These are phyloP conservation scores for Pseudotriccus pelzelni DNA, from an alignment of 2,797 vertebrate genomes.

Conservation along the genomic window DNA sequence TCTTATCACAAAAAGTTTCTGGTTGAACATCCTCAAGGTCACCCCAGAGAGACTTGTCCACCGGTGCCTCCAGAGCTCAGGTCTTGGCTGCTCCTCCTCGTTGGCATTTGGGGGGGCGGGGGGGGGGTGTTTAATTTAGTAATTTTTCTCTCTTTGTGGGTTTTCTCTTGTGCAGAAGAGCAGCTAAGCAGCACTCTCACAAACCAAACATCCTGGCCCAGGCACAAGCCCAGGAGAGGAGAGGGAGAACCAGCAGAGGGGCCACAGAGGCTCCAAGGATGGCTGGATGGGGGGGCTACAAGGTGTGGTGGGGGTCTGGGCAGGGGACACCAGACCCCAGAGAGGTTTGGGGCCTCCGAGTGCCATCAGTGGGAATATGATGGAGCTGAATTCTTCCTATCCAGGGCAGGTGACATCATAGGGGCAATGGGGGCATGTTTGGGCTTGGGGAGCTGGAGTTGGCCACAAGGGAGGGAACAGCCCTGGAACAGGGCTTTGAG, in stretches of 20 bases:
- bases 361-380: accelerated
- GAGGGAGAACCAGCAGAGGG: not conserved
- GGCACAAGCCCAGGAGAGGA: not conserved
- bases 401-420: not conserved
- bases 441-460: not conserved
- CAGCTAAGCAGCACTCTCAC: not conserved
- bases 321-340: not conserved
- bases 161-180: not conserved
- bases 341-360: not conserved
- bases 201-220: not conserved
- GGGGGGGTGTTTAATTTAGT: not conserved
- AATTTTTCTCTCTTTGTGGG: not conserved
- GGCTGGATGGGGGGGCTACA: not conserved
- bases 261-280: accelerated
- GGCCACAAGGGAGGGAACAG: not conserved
- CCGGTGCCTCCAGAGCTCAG: not conserved
- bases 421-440: not conserved
- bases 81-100: accelerated
- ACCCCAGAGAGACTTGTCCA: not conserved
- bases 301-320: not conserved
- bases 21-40: not conserved
- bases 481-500: not conserved
- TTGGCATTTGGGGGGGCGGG: not conserved
- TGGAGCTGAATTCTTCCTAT: not conserved
- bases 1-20: not conserved